Conservation (phyloP, 2,113 vertebrate genomes). For the Saimiri boliviensis region DNA sequence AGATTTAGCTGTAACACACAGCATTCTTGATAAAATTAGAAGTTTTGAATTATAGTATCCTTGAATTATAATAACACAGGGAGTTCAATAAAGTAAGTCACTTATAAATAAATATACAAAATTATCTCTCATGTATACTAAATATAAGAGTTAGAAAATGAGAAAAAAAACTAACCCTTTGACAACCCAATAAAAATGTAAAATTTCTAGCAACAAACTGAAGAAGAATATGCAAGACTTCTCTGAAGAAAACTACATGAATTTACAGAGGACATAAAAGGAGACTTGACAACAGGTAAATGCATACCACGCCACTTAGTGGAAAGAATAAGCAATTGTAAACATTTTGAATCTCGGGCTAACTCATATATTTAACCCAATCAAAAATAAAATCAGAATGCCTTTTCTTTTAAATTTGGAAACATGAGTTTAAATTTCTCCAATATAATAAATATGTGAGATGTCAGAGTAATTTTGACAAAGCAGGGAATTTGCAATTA, state of each 20-base stretch:
- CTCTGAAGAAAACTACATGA: constrained; percentile 15
- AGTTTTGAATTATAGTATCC: background rate
- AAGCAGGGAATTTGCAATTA: background rate
- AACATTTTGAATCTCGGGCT: background rate
- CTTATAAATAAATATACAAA: constrained; percentile 24
- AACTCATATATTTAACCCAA: background rate
- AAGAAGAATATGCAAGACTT: background rate
- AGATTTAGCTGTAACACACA: constrained; percentile 8
- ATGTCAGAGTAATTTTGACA: background rate
- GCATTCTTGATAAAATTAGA: background rate
- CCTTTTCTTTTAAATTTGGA: constrained; percentile 13
- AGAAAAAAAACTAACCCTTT: background rate
- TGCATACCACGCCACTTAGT: too few species aligned
- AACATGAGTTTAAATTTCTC: background rate
- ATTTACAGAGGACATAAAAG: constrained; percentile 26
- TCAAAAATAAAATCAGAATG: background rate
- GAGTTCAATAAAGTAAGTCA: background rate
- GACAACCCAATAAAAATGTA: constrained; percentile 49
- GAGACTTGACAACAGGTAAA: background rate
- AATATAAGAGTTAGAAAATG: constrained; percentile 7
- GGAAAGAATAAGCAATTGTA: background rate
- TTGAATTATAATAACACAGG: constrained; percentile 13
- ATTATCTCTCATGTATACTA: background rate
- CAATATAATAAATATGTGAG: background rate
- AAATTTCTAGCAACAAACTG: constrained; percentile 42